These are phyloP conservation scores for Aradophagus sp. DNA, from an alignment of 1,140 invertebrate species.

Conservation along the genomic window DNA sequence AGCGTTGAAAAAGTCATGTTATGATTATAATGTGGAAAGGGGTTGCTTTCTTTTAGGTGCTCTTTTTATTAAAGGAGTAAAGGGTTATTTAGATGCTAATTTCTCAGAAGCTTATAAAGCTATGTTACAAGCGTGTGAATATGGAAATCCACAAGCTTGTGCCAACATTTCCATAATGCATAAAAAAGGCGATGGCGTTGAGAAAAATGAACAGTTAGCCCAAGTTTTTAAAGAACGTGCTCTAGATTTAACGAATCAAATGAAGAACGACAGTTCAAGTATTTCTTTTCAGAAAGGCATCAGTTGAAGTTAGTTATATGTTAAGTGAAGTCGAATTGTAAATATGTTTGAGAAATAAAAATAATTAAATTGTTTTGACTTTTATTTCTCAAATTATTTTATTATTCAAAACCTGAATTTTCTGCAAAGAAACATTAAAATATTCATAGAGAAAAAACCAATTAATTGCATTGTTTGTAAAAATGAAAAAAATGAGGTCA, in stretches of 20 bases:
- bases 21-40: constrained; percentile 78
- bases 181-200: constrained; percentile 81
- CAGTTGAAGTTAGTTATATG: constrained; percentile 5
- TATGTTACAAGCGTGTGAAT: constrained; percentile 84
- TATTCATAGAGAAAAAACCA: no score
- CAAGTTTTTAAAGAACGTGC: constrained; percentile 83
- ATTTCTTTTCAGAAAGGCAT: constrained; percentile 16
- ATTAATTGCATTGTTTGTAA: no score
- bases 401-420: no score
- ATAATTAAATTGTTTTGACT: no score
- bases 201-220: constrained; percentile 82
- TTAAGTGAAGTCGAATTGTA: not conserved
- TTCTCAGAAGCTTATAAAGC: constrained; percentile 84
- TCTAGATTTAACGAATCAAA: constrained; percentile 80
- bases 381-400: no score
- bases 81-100: constrained; percentile 80
- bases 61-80: constrained; percentile 84
- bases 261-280: constrained; percentile 40
- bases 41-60: constrained; percentile 88
- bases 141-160: constrained; percentile 88
- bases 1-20: constrained; percentile 83
- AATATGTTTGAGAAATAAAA: constrained; percentile 3
- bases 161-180: constrained; percentile 91
- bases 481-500: no score
- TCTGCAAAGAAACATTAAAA: no score